Evolutionary conservation across 2,888 invertebrate species (phyloP), one percentile per base, ranked within the genome.

Genomic region (Zaprionus bogoriensis): DNA sequence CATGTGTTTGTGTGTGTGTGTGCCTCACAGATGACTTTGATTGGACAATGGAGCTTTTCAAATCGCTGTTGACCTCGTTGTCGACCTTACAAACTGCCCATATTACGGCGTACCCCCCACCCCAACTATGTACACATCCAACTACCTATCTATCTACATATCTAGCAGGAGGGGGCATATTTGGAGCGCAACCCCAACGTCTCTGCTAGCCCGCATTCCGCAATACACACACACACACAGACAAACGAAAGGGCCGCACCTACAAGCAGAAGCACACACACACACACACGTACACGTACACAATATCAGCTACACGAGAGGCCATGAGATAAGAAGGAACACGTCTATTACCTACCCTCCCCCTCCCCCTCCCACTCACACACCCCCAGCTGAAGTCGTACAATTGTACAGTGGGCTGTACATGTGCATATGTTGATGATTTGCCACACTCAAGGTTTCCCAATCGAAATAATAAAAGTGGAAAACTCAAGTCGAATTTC

Each of bases 21-120:
- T 63, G 22, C 39, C 50, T 36, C 44, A 38, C 58, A 67, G 72
- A 74, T 74, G 74, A 70, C 60, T 74, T 70, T 74, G 74, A 74
- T 74, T 74, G 74, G 71, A 70, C 74, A 70, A 74, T 63, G 61
- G 62, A 80, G 79, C 62, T 74, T 66, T 74, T 74, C 51, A 66
- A 71, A 77, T 60, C 77, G 61, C 59, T 66, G 67, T 71, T 80
- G 81, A 78, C 81, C 78, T 82, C 74, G 79, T 60, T 67, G 76
- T 55, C 73, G 79, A 82, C 82, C 82, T 82, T 72, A 80, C 77
- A 67, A 80, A 67, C 54, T 78, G 58, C 72, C 68, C 72, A 53
- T 70, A 54, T 66, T 69, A 67, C 63, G 59, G 55, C 22, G 27
- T 25, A 12, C 23, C n/a, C n/a, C n/a, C n/a, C n/a, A n/a, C n/a